Evolutionary conservation across 2,113 vertebrate genomes (phyloP), one percentile per base, ranked within the genome.

Genomic region (Arvicanthis niloticus): DNA sequence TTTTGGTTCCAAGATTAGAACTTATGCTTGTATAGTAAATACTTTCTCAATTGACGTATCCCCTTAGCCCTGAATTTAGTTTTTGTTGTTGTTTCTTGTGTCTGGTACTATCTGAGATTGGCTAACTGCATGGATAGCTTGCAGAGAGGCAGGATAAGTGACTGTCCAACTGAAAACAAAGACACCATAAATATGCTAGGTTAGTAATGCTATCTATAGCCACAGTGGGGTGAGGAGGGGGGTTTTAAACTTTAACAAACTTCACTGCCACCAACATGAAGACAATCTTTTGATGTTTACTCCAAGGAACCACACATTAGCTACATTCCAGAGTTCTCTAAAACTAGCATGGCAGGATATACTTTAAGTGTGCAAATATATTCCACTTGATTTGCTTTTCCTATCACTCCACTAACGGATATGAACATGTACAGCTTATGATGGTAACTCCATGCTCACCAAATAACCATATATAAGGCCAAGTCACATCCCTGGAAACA

Each of bases 161-260:
- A 48, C 29, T 37, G 37, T 3, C 5, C 1, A 19, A 40, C 7
- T 42, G 7, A 53, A 60, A 90, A 40, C 26, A 53, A 60, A 84
- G 48, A 7, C 40, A 22, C 0, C 26, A 77, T 4, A 3, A 10
- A 0, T 0, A 48, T 15, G 26, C n/a, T 26, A 29, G 53, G 19
- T 48, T 40, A 34, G 56, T 1, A 26, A 16, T 1, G 31, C 13
- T n/a, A 37, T 85, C 68, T 70, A 42, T 6, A 13, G 40, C 0
- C 56, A 82, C 60, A n/a, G 51, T 7, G 15, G 2, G 76, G 24
- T 0, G 31, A 51, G 29, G 1, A 10, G 15, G 8, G 8, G 13
- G 17, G 19, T 51, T 13, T 21, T 88, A 22, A 34, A 80, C 24
- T 15, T 68, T 48, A 85, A 21, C 22, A 34, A 16, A 15, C 21